A percentile compares a stretch with the other conserved stretches of the same genome.
Conservation (phyloP, 1,140 invertebrate genomes). For the Branchinecta lindahli region DNA sequence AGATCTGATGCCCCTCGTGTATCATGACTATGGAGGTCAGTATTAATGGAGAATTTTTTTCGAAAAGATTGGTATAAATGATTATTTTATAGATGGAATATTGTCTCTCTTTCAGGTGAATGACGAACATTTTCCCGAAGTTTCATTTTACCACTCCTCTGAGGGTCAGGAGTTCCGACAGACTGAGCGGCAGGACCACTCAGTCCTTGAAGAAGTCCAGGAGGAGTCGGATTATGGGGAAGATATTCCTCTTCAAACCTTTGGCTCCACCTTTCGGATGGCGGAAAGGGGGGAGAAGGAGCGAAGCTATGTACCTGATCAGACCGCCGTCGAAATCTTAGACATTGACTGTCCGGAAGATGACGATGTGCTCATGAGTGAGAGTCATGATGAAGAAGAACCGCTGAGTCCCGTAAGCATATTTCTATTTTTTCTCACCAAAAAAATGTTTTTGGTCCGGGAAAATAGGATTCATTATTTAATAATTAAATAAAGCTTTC, state of each 20-base stretch:
- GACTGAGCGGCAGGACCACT: background rate
- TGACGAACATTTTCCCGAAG: background rate
- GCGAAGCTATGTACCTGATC: background rate
- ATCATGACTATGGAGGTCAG: no score
- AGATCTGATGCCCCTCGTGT: no score
- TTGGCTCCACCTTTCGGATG: no score
- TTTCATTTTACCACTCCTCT: background rate
- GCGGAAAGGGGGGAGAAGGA: no score
- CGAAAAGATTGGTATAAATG: no score
- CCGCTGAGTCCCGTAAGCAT: background rate
- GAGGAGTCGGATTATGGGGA: background rate
- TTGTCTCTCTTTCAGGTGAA: background rate
- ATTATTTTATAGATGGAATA: no score
- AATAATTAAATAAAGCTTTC: no score
- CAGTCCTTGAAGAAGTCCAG: background rate
- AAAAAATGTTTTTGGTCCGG: no score
- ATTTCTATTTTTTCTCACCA: no score
- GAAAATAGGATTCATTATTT: no score
- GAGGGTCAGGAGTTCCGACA: background rate
- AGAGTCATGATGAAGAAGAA: slow-evolving; percentile 11
- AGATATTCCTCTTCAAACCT: background rate
- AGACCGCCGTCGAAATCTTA: background rate
- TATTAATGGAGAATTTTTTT: no score
- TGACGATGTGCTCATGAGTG: background rate
- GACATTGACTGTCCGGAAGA: background rate